Base-by-base conservation (phyloP, 1,140 invertebrate species). In the Parapsyche elsis region DNA sequence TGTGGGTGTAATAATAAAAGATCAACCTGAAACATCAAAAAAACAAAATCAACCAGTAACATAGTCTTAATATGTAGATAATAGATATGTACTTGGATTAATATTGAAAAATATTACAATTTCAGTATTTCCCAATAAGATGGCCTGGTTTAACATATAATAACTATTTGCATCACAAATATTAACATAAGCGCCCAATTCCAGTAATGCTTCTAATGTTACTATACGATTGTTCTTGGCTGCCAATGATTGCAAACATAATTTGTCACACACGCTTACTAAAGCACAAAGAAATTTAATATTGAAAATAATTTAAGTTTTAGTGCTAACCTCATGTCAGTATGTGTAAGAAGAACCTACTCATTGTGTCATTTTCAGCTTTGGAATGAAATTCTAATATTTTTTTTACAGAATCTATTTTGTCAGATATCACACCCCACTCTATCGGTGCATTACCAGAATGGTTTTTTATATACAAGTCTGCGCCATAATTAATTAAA, bases 351-450 rank as follows among this genome's bases (percentile, higher is more conserved):
- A 38, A 7, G 30, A 38, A 38, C 30, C 7, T 38, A 38, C 30
- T 38, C 30, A 61, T 61, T 10, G 59, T 21, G 9, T 61, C n/a
- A 21, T 61, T 61, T 61, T 61, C 59, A 14, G 5, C 21, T 61
- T 21, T 61, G n/a, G 59, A 19, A 61, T 61, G 59, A 61, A 7
- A 61, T 61, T 61, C 59, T 23, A 61, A 23, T 16, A 61, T 61
- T 23, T 61, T 61, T 23, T 61, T 23, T 2, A 61, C 9, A 10
- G 14, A 16, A 1, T 7, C 10, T 1, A 23, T 19, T 61, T 23
- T 14, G 21, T 61, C 19, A 1, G 2, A 23, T 10, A 21, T 4
- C 14, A 61, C 59, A 16, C 1, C 21, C 5, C 5, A 61, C 19
- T 61, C n/a, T 21, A 61, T 21, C 21, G 59, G 59, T 61, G 16